Evolutionary conservation across 2,797 vertebrate genomes (phyloP), one percentile per base, ranked within the genome.

Genomic region (Melanotaenia maccullochi): DNA sequence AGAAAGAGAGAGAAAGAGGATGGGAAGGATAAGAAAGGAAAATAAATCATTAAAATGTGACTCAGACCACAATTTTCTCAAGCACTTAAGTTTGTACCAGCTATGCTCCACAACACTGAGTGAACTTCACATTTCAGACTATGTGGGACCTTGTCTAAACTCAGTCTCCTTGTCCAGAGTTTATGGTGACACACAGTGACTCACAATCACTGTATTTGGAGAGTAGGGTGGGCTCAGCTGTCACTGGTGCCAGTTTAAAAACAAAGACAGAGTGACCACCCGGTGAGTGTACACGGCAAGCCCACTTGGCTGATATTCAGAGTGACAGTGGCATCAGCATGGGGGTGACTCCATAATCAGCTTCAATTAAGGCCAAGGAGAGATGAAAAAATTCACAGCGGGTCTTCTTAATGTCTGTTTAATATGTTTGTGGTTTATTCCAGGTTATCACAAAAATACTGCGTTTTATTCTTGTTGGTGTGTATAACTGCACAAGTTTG

Each of bases 351-450:
- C 91, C 78, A 79, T 89, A 87, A 91, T 94, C 93, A 93, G 76
- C 87, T 94, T 93, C 79, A 93, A 93, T 94, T 94, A 93, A 91
- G 93, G 91, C 85, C 91, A 94, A 75, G 71, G 71, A 82, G 79
- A 82, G 82, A 88, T 54, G 28, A 82, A 82, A 32, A 77, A 75
- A 81, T 83, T 82, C 75, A 58, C 58, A 22, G 72, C 68, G 14
- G 36, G 54, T 25, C 83, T 70, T 74, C 36, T 65, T 71, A 4
- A 9, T 54, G 72, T 79, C 66, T 54, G 9, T 49, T 64, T 47
- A 59, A 63, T 58, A 60, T 44, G 28, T 60, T 76, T 33, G 11
- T 61, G 14, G 65, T 72, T 30, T 51, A 42, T 30, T 18, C 33
- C 5, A 12, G 42, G 36, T 30, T 51, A 71, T 54, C 13, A 36